These are phyloP conservation scores for Argyrosomus regius DNA, from an alignment of 2,797 vertebrate species.

Conservation along the genomic window DNA sequence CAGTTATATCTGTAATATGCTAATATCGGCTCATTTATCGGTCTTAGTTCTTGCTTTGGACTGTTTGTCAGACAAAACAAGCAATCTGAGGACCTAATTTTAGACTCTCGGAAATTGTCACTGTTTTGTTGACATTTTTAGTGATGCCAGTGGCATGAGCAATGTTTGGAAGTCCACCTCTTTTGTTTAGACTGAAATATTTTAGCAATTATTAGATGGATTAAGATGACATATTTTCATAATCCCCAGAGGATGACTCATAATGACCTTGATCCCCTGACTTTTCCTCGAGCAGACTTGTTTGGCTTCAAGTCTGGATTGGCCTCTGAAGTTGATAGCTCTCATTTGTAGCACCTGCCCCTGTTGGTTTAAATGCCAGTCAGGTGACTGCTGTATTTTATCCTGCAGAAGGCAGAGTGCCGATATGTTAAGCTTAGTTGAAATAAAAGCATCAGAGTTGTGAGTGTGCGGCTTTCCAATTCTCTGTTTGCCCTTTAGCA, in stretches of 20 bases:
- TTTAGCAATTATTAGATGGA: slow-evolving; percentile 16
- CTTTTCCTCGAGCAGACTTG: background rate
- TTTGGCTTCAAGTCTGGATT: background rate
- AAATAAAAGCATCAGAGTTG: background rate
- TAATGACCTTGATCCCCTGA: slow-evolving; percentile 22
- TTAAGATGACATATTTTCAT: slow-evolving; percentile 3
- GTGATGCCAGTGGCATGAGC: background rate
- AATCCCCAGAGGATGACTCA: slow-evolving; percentile 27
- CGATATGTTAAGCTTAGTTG: background rate
- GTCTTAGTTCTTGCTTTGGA: background rate
- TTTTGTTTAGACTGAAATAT: slow-evolving; percentile 7
- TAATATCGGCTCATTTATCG: background rate
- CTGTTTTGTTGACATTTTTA: slow-evolving; percentile 7
- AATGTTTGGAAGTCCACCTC: background rate
- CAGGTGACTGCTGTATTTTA: slow-evolving; percentile 1
- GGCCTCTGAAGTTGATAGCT: background rate
- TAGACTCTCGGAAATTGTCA: background rate
- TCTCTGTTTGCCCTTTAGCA: background rate
- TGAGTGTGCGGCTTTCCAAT: background rate
- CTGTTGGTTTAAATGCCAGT: background rate
- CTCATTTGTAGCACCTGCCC: slow-evolving; percentile 4
- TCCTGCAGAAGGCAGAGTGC: background rate
- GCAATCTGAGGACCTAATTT: background rate
- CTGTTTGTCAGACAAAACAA: background rate
- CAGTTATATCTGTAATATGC: background rate